Evolutionary conservation across 1,140 invertebrate genomes (phyloP), one percentile per base, ranked within the genome.

Genomic region (Gryon sp.): DNA sequence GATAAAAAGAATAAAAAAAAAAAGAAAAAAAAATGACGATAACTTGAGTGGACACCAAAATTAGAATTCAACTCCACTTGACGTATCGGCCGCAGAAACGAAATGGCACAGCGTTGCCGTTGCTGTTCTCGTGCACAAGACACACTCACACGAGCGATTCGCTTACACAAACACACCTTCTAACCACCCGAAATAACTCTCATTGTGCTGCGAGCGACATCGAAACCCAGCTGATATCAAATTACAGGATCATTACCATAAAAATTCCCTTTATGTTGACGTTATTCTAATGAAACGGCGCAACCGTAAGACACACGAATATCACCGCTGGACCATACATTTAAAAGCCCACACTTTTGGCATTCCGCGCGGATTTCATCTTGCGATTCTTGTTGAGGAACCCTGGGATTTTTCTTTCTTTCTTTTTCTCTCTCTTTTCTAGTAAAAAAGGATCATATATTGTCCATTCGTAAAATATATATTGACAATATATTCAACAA

Each of bases 161-260:
- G 26, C 26, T 9, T 7, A 28, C n/a, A 28, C 7, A n/a, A 28
- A n/a, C 26, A 28, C 26, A 9, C 4, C 32, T 48, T 52, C 65
- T 50, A 41, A 38, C 34, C 53, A 36, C 34, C 60, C 69, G 69
- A 65, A 73, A 73, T 73, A 73, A 65, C 69, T 73, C 53, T 66
- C 60, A 74, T 74, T 74, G 60, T 66, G 11, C 52, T n/a, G n/a
- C n/a, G 8, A 63, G 15, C 55, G 70, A 60, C 60, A 62, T 32
- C 41, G 30, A 52, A 59, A 41, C 8, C 43, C 40, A 40, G 40
- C 50, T 57, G 20, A 65, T 63, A 65, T 73, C 69, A 73, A 65
- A 65, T 73, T 73, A 73, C 69, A 73, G 24, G 30, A 59, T 50
- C 38, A 65, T 63, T 63, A 73, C 14, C 69, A 73, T 73, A 73